Evolutionary conservation across 2,113 vertebrate species (phyloP), one percentile per base, ranked within the genome.

Genomic region (Pteropus alecto): DNA sequence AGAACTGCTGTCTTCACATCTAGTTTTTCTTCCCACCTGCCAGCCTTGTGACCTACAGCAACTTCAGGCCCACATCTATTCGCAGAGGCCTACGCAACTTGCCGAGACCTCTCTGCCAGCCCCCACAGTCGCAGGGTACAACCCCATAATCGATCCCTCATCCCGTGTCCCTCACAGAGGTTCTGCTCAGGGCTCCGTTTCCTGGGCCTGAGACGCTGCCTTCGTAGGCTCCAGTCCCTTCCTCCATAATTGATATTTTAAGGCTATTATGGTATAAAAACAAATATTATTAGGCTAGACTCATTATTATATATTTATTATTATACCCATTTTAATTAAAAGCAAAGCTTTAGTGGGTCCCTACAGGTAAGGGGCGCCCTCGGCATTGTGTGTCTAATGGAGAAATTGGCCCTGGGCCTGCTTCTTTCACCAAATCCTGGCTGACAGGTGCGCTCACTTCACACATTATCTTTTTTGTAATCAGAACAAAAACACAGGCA

Each of bases 111-210:
- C 51, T 41, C 30, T 10, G 16, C n/a, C 19, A 48, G 51, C 74
- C 83, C 18, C 30, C 6, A 9, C 5, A 4, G 43, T 6, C 30
- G 28, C 51, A 28, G 21, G 51, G 16, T 14, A 21, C 16, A 14
- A 13, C 7, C 61, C n/a, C 19, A 41, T 33, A 48, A 22, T 70
- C 51, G 12, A 6, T 28, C 63, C 24, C 14, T n/a, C 35, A 9
- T 2, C 67, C 24, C n/a, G 4, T 0, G 5, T 21, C 16, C 26
- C 11, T 19, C 73, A 19, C 1, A 22, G 51, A 9, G 5, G 61
- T 43, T 87, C 38, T 21, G 15, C 87, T 77, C 7, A 19, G 43
- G 73, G n/a, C 13, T 82, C 30, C 18, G 2, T 22, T 70, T 65
- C 9, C 7, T 48, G 48, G 8, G 6, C 38, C 38, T 3, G 3